Percentiles rank a stretch among this genome's conserved stretches.
Evolutionary conservation across 2,888 invertebrate species (phyloP).

Genomic region (Synergus japonicus): DNA sequence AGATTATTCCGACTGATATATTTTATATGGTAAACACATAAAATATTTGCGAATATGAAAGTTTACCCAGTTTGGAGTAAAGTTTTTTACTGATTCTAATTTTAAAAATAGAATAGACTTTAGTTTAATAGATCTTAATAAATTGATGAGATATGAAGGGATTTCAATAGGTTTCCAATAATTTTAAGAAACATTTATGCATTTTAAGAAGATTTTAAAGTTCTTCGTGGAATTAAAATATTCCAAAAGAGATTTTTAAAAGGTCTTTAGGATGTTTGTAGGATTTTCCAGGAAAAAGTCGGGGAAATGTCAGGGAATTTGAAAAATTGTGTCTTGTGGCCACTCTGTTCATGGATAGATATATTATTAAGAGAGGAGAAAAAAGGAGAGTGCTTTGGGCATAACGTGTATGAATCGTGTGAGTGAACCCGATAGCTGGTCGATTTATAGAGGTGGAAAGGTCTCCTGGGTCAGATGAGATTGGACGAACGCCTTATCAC

Average conservation of each 20-base stretch:
- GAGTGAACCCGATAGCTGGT: slow-evolving; percentile 11
- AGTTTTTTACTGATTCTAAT: neutral
- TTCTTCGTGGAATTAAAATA: no score
- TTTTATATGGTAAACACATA: slow-evolving; percentile 4
- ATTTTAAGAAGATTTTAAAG: no score
- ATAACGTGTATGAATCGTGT: slow-evolving; percentile 12
- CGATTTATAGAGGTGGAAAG: slow-evolving; percentile 60
- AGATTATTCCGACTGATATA: slow-evolving; percentile 23
- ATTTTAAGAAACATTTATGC: no score
- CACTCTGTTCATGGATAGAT: no score
- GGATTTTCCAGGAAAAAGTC: no score
- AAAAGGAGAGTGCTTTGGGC: slow-evolving; percentile 3
- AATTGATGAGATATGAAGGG: no score
- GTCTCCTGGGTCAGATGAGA: slow-evolving; percentile 76
- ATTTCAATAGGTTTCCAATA: no score
- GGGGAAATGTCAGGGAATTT: no score
- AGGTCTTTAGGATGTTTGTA: no score
- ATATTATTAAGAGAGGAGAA: neutral
- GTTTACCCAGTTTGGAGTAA: neutral
- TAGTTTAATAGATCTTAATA: no score
- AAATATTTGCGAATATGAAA: slow-evolving; percentile 9
- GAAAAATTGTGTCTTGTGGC: no score
- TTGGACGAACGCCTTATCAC: slow-evolving; percentile 68
- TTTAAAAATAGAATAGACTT: neutral
- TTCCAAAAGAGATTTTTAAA: no score